phyloP scores from a whole-genome alignment of 2,113 vertebrate species.

The Gobius niger region DNA sequence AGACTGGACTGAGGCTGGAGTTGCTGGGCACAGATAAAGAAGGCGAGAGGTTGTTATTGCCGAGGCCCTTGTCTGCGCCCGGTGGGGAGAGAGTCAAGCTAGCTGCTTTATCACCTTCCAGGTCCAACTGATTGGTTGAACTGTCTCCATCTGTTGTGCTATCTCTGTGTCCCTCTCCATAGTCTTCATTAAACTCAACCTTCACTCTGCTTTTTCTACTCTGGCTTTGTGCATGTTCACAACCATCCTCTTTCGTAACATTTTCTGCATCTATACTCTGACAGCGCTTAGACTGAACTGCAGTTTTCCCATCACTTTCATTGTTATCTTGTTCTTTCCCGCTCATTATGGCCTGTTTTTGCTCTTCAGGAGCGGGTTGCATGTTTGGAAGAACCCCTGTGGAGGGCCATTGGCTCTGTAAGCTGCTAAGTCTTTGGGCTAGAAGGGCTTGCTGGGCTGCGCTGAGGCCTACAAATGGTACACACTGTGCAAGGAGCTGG shows the following conservation, averaged over 20 bases:
- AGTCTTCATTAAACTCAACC: slow-evolving; percentile 40
- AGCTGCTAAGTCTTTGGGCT: slow-evolving; percentile 76
- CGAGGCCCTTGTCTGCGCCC: slow-evolving; percentile 54
- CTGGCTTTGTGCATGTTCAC: slow-evolving; percentile 35
- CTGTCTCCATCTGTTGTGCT: slow-evolving; percentile 54
- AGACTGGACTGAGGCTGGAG: slow-evolving; percentile 61
- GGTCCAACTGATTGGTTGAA: slow-evolving; percentile 52
- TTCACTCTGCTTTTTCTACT: slow-evolving; percentile 50
- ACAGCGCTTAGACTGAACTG: slow-evolving; percentile 29
- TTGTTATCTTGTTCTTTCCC: slow-evolving; percentile 35
- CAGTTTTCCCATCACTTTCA: slow-evolving; percentile 29
- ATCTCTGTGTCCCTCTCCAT: slow-evolving; percentile 42
- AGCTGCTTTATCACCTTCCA: slow-evolving; percentile 61
- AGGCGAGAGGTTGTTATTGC: slow-evolving; percentile 62
- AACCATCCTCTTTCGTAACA: slow-evolving; percentile 24
- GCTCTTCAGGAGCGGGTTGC: slow-evolving; percentile 54
- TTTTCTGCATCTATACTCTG: slow-evolving; percentile 29
- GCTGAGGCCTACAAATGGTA: slow-evolving; percentile 77
- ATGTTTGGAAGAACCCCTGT: slow-evolving; percentile 48
- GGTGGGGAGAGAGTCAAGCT: slow-evolving; percentile 55
- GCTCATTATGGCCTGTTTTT: slow-evolving; percentile 39
- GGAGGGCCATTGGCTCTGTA: slow-evolving; percentile 77
- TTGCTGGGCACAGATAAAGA: slow-evolving; percentile 66
- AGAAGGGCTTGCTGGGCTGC: slow-evolving; percentile 79
- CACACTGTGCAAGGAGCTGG: slow-evolving; percentile 74